These are phyloP conservation scores for Adelosebastes latens DNA, from an alignment of 2,797 vertebrate species.

Conservation along the genomic window DNA sequence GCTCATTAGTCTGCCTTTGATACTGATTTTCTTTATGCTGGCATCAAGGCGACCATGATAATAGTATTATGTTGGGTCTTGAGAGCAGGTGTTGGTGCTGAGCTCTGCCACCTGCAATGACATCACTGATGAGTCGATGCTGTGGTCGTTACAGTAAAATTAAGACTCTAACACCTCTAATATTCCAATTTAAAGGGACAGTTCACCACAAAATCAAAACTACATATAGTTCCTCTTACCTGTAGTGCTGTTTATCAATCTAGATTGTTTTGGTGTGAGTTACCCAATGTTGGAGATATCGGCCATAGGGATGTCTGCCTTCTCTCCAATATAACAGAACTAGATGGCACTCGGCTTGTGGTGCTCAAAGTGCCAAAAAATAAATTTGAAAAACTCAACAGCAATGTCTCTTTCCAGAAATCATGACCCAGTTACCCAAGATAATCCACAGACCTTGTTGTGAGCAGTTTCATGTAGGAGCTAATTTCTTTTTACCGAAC, in stretches of 20 bases:
- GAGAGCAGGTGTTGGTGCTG: conserved; percentile 22
- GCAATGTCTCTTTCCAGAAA: not conserved
- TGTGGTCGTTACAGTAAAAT: conserved; percentile 21
- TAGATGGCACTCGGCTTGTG: not conserved
- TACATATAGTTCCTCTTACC: not conserved
- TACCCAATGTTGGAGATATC: not conserved
- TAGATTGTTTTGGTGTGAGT: not conserved
- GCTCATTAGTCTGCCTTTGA: conserved; percentile 57
- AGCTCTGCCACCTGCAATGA: conserved; percentile 39
- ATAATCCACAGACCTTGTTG: not conserved
- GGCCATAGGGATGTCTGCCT: not conserved
- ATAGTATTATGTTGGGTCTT: conserved; percentile 39
- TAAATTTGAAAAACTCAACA: not conserved
- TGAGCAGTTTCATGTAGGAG: not conserved
- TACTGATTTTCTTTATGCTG: conserved; percentile 39
- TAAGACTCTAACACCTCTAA: conserved; percentile 36
- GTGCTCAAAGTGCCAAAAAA: not conserved
- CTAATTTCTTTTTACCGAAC: not conserved
- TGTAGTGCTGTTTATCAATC: not conserved
- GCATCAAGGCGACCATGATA: conserved; percentile 33
- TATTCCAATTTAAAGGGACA: conserved; percentile 3
- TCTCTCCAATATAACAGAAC: not conserved
- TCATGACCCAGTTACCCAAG: not conserved
- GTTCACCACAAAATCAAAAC: not conserved
- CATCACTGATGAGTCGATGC: conserved; percentile 40